Conservation (phyloP, 2,113 vertebrate genomes). For the Sinosuthora webbiana region DNA sequence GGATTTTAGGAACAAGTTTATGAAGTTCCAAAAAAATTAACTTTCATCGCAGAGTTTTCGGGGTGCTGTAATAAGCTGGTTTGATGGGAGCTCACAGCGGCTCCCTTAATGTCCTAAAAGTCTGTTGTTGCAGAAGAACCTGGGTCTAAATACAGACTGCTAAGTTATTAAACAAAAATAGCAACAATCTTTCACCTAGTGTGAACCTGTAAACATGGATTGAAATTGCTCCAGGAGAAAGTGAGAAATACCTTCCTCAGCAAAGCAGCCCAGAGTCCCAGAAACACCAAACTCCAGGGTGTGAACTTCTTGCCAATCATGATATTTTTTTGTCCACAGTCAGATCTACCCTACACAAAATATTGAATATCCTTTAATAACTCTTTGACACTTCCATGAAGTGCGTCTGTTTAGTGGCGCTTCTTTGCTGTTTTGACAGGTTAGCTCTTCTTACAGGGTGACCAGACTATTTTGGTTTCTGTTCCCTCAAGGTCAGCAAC, state of each 20-base stretch:
- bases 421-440: neutral
- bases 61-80: neutral
- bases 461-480: neutral
- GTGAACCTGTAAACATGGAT: accelerated
- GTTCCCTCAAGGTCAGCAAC: neutral
- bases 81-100: neutral
- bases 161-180: neutral
- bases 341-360: neutral
- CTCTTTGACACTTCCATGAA: neutral
- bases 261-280: neutral
- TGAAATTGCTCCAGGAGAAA: neutral
- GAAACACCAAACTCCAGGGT: neutral
- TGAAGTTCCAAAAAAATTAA: neutral
- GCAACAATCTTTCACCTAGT: neutral
- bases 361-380: neutral
- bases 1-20: neutral
- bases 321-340: neutral
- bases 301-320: neutral
- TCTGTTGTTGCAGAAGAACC: neutral
- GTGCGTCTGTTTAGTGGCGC: neutral
- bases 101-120: neutral
- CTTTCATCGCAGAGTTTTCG: neutral
- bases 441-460: neutral
- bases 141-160: accelerated
- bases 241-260: neutral